Evolutionary conservation across 2,113 vertebrate species (phyloP).

Genomic region (Trichomycterus rosablanca): DNA sequence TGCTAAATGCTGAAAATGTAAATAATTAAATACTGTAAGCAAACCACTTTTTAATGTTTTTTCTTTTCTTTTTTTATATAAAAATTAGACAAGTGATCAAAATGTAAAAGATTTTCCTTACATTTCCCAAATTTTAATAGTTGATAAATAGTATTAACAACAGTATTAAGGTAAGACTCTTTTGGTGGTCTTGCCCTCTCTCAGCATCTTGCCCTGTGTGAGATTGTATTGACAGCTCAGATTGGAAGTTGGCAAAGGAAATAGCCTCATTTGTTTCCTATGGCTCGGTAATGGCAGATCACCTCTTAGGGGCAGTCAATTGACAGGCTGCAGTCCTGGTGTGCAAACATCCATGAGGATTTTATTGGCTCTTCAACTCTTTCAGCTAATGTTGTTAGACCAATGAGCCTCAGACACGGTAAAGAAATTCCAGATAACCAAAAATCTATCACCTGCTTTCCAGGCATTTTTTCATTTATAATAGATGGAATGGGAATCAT

Average conservation of each 20-base stretch:
- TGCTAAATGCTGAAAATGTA: too few species aligned
- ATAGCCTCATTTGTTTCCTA: slow-evolving; percentile 73
- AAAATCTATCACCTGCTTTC: slow-evolving; percentile 62
- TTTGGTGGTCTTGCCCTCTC: slow-evolving; percentile 28
- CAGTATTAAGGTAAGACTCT: too few species aligned
- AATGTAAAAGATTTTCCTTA: too few species aligned
- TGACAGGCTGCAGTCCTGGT: slow-evolving; percentile 65
- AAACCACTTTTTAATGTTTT: too few species aligned
- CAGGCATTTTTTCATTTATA: slow-evolving; percentile 5
- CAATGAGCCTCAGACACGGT: slow-evolving; percentile 62
- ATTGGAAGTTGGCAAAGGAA: slow-evolving; percentile 68
- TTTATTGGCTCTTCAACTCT: slow-evolving; percentile 64
- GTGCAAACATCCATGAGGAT: slow-evolving; percentile 66
- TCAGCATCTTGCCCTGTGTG: slow-evolving; percentile 52
- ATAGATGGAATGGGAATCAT: not conserved
- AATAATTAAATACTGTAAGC: too few species aligned
- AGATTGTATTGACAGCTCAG: slow-evolving; percentile 71
- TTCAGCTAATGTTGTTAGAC: slow-evolving; percentile 61
- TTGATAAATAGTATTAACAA: too few species aligned
- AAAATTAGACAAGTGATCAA: too few species aligned
- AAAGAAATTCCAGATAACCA: slow-evolving; percentile 60
- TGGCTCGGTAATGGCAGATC: slow-evolving; percentile 70
- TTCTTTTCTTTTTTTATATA: too few species aligned
- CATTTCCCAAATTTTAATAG: too few species aligned
- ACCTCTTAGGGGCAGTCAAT: slow-evolving; percentile 67